Conservation (phyloP, 2,888 invertebrate species). For the Pyrrhosoma nymphula region DNA sequence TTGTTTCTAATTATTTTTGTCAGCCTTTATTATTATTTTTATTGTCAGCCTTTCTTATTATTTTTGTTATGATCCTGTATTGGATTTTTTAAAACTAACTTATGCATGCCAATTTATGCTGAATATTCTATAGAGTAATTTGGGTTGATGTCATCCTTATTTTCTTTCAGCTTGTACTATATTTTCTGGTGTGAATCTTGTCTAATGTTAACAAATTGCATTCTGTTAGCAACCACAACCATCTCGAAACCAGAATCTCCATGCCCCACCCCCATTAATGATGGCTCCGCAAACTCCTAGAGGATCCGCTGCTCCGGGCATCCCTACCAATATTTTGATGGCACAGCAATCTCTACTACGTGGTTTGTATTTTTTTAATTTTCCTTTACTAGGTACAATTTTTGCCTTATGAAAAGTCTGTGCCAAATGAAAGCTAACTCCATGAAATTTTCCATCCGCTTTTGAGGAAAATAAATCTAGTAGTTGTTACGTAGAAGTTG, state of each 20-base stretch:
- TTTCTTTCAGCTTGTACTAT: no score
- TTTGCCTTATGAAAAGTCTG: neutral
- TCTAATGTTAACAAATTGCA: neutral
- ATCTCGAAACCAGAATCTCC: conserved; percentile 78
- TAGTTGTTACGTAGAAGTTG: no score
- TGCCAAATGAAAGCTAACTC: neutral
- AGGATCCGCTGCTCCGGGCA: conserved; percentile 78
- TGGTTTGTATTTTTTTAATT: conserved; percentile 74
- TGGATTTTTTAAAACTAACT: no score
- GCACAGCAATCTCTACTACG: conserved; percentile 79
- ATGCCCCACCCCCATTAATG: conserved; percentile 80
- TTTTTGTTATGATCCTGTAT: no score
- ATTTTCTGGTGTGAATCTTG: neutral
- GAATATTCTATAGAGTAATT: no score
- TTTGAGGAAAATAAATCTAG: no score
- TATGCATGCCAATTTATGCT: no score
- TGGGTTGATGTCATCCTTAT: no score
- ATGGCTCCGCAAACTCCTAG: conserved; percentile 79
- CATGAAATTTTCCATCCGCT: neutral
- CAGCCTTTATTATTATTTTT: no score
- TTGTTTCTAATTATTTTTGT: no score
- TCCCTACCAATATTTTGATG: conserved; percentile 79
- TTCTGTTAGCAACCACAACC: conserved; percentile 79
- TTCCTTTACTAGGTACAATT: neutral
- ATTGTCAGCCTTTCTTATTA: no score